Base-by-base conservation (phyloP, 64 coral and sea anemone genomes). In the Stichodactyla helianthus region DNA sequence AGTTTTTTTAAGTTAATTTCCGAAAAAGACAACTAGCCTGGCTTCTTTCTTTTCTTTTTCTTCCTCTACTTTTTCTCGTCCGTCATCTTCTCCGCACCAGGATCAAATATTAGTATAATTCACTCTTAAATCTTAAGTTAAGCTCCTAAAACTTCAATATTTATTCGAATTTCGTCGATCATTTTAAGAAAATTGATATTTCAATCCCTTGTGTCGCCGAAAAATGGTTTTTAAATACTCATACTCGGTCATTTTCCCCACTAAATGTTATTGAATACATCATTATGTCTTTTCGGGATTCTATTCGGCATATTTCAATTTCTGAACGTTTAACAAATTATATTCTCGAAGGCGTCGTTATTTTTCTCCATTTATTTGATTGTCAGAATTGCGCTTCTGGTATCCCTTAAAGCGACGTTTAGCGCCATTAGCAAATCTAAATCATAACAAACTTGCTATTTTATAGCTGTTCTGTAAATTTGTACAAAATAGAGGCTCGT, bases 131-230 rank as follows among this genome's bases (percentile, higher is more conserved):
- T 44, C 35, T 44, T 44, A 44, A 44, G 35, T 44, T 44, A 44
- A 44, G 35, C 35, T 44, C 35, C 35, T 44, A 44, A 44, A 44
- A 44, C 35, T 44, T 44, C 2, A 44, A 44, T 44, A 44, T 44
- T 2, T 44, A 44, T 44, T 44, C 35, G 1, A 44, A 44, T 44
- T 58, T 58, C 14, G 55, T 65, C 14, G 27, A 74, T 74, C 26
- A 74, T n/a, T 74, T 74, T 74, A 74, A 74, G 25, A 74, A 27
- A 70, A 27, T 12, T 74, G 68, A 74, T 74, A 74, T 74, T 74
- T 74, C 26, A 74, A 74, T 13, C 35, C 35, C 35, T 44, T 44
- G 35, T 44, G 35, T 44, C 35, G 35, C 35, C 35, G 35, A 44
- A 44, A 44, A 44, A 44, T 44, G 35, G 35, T 44, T 44, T 44